Evolutionary conservation across 2,797 vertebrate genomes (phyloP).

Genomic region (Chloroceryle inda): DNA sequence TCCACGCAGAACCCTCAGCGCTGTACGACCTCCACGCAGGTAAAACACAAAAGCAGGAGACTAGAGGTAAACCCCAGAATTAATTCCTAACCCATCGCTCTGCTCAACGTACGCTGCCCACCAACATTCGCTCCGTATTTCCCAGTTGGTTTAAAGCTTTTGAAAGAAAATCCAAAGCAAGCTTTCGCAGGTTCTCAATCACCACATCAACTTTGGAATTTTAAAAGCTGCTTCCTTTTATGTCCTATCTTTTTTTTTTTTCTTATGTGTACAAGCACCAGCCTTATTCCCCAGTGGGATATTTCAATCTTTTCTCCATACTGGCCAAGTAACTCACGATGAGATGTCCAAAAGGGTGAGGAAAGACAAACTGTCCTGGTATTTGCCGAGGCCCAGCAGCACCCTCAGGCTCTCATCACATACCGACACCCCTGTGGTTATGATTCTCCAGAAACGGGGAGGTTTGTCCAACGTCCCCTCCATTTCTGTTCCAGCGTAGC

Average conservation of each 20-base stretch:
- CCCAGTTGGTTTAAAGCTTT: not conserved
- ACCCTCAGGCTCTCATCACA: not conserved
- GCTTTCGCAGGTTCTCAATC: not conserved
- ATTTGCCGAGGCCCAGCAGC: not conserved
- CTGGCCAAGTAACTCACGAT: not conserved
- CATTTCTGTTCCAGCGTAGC: too few species aligned
- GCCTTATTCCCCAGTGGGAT: fast-evolving
- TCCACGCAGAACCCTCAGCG: not conserved
- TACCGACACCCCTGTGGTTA: not conserved
- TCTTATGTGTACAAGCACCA: not conserved
- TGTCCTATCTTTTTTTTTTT: not conserved
- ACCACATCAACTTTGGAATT: not conserved
- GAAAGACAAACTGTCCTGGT: fast-evolving
- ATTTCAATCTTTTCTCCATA: not conserved
- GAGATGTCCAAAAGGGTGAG: not conserved
- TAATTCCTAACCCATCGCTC: not conserved
- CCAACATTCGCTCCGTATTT: not conserved
- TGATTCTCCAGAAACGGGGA: not conserved
- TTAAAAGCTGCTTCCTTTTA: not conserved
- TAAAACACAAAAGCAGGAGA: not conserved
- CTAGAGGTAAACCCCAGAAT: not conserved
- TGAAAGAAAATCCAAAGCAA: not conserved
- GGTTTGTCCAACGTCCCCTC: not conserved
- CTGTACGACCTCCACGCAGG: not conserved
- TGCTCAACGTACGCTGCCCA: not conserved